Evolutionary conservation across 1,140 invertebrate genomes (phyloP), one percentile per base, ranked within the genome.

Genomic region (Colletes latitarsis): DNA sequence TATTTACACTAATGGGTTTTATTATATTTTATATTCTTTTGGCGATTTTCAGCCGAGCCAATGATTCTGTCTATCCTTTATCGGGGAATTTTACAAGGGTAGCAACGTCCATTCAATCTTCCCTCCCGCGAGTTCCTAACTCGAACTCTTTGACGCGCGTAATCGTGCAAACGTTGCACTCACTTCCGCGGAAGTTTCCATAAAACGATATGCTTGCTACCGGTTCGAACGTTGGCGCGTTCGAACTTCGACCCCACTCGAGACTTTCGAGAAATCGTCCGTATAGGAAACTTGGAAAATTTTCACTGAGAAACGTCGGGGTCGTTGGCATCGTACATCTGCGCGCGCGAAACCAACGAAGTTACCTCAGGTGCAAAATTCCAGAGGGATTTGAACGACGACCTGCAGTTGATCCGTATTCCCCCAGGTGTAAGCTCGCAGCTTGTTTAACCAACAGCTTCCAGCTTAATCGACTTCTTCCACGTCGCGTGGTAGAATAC

Each of bases 361-460:
- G 74, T 76, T 75, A 84, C 70, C 77, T 81, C 74, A 81, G 74
- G 74, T 73, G 74, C 82, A 60, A 85, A 81, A 77, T 83, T 78
- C 67, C 15, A 58, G 64, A 76, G 41, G 68, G 57, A 83, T 80
- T 82, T 83, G 52, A 82, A 77, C 57, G 68, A 57, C 66, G 53
- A 57, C 49, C 62, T 64, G 41, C 19, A 43, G 15, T 67, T 55
- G 49, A 77, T 77, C 46, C 43, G 64, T n/a, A 49, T 57, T 67
- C 12, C 39, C 83, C 30, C 52, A 30, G 43, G 52, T 60, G 57
- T 81, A 81, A 58, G 53, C n/a, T 72, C 62, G 52, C 58, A 46
- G 67, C 66, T 84, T 72, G 60, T 83, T 84, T 52, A 55, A 58
- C 21, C 66, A 70, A 21, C 68, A 76, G 72, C 69, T 60, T 81